Base-by-base conservation (phyloP, 2,797 vertebrate species). In the Podargus strigoides region DNA sequence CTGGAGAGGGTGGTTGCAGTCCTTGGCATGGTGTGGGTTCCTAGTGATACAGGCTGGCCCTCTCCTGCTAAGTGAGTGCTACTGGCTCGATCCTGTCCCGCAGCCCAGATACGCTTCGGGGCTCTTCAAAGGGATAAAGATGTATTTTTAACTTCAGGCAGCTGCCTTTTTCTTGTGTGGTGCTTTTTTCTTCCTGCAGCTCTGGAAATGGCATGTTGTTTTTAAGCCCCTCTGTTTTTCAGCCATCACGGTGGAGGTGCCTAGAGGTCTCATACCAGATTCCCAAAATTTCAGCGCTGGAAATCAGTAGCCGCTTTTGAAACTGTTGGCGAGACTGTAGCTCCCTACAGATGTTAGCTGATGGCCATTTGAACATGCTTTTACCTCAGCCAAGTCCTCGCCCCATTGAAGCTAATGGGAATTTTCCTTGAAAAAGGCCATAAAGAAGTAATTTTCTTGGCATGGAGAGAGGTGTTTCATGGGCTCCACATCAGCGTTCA, bases 371-470 rank as follows among this genome's bases (percentile, higher is more conserved):
- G 67, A 91, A 90, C 34, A 50, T 0, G 10, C 67, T 87, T 94
- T 58, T 64, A 79, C 63, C 20, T 90, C 37, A 72, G 95, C 94
- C 93, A 96, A 96, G 68, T 90, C 87, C 87, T 94, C 22, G 0
- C 56, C 94, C 93, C 41, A 56, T 53, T 94, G 85, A 94, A 91
- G 77, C 10, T 12, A 90, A 39, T 95, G 87, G 80, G 91, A 96
- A 62, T 94, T 97, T 97, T 97, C 91, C 90, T 96, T 95, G 84
- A 94, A 89, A 91, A 91, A 94, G 52, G n/a, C 77, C 46, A 55
- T 94, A 85, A 96, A 85, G 77, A 94, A 95, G 76, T 93, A 0
- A 1, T 91, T 93, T 93, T 85, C 85, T 96, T 97, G 94, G 95
- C 89, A 26, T 23, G 13, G 66, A 44, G 56, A 85, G 74, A 91